Percentiles rank a stretch among this genome's conserved stretches.
These are phyloP conservation scores for Trichonephila inaurata DNA, from an alignment of 1,140 invertebrate genomes.

Conservation along the genomic window DNA sequence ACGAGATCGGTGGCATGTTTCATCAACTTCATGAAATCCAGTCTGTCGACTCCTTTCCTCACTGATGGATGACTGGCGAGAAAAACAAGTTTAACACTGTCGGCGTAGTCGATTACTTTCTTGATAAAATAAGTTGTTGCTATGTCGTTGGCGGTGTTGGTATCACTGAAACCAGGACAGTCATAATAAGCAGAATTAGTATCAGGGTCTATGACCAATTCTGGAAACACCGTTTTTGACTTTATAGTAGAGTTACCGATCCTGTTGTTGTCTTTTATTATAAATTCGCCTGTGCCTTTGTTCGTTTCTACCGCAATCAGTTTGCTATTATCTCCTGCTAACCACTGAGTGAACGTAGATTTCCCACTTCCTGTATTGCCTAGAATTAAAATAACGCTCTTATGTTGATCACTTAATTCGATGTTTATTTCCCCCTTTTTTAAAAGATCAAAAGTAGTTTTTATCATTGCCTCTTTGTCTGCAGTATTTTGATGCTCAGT, in stretches of 20 bases:
- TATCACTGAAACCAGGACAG: conserved; percentile 34
- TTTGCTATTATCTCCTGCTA: conserved; percentile 3
- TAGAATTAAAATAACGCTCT: background rate
- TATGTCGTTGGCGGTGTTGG: background rate
- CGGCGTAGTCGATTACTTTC: background rate
- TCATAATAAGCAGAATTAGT: conserved; percentile 1
- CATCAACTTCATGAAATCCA: conserved; percentile 15
- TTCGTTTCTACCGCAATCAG: background rate
- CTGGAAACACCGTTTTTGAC: conserved; percentile 30
- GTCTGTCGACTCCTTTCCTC: background rate
- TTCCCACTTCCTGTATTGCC: conserved; percentile 26
- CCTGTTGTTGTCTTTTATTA: background rate
- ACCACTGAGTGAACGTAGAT: conserved; percentile 26
- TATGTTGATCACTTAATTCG: background rate
- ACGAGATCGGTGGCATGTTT: background rate
- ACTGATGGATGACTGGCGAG: background rate
- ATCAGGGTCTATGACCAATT: background rate
- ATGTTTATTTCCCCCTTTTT: background rate
- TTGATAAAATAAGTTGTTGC: conserved; percentile 35
- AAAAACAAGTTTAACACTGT: conserved; percentile 16
- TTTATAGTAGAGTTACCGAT: background rate
- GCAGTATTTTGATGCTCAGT: background rate
- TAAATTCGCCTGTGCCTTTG: background rate
- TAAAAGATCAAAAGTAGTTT: background rate
- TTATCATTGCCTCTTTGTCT: background rate